Conservation (phyloP, 23 tunicate genomes). For the Ciona savignyi region DNA sequence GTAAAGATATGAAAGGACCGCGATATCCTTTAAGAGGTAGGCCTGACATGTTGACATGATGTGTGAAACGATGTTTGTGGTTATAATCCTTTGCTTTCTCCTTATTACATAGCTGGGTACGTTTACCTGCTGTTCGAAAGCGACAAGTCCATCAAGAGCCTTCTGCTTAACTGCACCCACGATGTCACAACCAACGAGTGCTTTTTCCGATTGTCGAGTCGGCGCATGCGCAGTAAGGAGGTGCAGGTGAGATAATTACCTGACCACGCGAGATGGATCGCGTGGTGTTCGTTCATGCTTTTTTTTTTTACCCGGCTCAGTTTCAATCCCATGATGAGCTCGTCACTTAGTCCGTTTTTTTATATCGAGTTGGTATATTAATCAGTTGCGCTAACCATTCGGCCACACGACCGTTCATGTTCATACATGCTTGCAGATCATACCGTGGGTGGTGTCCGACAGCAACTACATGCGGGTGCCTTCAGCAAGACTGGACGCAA, state of each 20-base stretch:
- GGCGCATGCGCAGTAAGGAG: conserved; percentile 91
- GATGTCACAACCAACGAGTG: conserved; percentile 89
- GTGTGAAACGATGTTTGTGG: not conserved
- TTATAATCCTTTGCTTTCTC: no score
- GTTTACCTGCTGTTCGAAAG: conserved; percentile 83
- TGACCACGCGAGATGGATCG: no score
- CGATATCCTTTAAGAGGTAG: conserved; percentile 78
- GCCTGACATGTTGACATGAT: not conserved
- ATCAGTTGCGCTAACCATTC: no score
- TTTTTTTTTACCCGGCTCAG: no score
- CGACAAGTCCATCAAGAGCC: conserved; percentile 82
- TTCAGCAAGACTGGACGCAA: conserved; percentile 63
- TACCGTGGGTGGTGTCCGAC: conserved; percentile 91
- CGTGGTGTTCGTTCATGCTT: no score
- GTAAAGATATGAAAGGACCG: conserved; percentile 89
- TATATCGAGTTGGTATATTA: no score
- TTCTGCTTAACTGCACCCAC: conserved; percentile 82
- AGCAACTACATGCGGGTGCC: conserved; percentile 79
- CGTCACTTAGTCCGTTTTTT: no score
- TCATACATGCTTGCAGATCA: no score
- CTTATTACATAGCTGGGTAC: conserved; percentile 63
- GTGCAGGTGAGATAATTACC: conserved; percentile 67
- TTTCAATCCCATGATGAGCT: no score
- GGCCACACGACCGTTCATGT: no score
- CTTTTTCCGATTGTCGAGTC: conserved; percentile 77